Percentiles rank a stretch among this genome's conserved stretches.
Conservation (phyloP, 1,140 invertebrate genomes). For the Papilio polyxenes region DNA sequence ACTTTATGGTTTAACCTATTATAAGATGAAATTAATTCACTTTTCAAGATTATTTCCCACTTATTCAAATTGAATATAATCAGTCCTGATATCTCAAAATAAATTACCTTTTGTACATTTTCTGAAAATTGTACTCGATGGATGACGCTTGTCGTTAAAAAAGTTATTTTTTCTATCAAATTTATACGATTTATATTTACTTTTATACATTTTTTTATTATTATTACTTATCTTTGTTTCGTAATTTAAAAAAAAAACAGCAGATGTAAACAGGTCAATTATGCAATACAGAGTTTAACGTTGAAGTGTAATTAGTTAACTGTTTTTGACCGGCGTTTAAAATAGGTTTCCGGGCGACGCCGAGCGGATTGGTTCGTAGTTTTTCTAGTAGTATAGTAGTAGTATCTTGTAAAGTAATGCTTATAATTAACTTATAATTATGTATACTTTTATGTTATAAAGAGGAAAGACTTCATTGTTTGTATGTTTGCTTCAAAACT, state of each 20-base stretch:
- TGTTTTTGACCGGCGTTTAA: constrained; percentile 23
- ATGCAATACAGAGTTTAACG: neutral
- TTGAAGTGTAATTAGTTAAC: constrained; percentile 27
- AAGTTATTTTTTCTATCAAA: too few relatives aligned
- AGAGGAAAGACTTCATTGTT: too few relatives aligned
- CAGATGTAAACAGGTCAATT: neutral
- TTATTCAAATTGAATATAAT: neutral
- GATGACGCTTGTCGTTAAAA: too few relatives aligned
- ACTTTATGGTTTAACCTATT: too few relatives aligned
- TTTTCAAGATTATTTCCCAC: neutral
- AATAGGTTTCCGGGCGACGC: constrained; percentile 24
- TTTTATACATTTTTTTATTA: neutral
- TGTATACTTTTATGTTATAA: too few relatives aligned
- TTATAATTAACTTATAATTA: neutral
- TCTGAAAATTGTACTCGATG: too few relatives aligned
- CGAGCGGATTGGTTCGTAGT: neutral
- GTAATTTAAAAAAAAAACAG: neutral
- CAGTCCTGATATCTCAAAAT: too few relatives aligned
- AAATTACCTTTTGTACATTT: too few relatives aligned
- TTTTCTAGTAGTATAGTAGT: neutral
- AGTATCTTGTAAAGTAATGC: neutral
- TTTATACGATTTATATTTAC: too few relatives aligned
- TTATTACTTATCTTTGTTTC: neutral
- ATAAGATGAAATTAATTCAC: too few relatives aligned
- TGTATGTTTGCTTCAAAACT: neutral